Evolutionary conservation across 2,113 vertebrate species (phyloP).

Genomic region (Pituophis catenifer): DNA sequence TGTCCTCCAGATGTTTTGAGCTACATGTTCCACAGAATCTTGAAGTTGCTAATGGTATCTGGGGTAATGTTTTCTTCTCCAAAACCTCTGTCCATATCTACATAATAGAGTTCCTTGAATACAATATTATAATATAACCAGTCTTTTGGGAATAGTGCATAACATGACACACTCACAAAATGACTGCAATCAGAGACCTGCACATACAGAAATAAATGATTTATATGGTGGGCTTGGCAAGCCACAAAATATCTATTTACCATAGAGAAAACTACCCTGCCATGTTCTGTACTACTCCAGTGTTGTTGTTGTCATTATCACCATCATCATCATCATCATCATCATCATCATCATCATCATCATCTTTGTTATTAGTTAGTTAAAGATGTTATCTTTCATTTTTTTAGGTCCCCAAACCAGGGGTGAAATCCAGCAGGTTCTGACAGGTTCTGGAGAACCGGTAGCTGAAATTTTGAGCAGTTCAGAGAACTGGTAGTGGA

Average conservation of each 20-base stretch:
- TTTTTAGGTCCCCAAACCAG: neutral
- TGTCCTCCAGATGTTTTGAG: neutral
- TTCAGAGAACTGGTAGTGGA: no score
- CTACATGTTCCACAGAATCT: neutral
- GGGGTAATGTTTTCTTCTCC: neutral
- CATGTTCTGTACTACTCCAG: neutral
- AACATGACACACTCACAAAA: neutral
- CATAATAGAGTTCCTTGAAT: neutral
- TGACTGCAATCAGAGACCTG: neutral
- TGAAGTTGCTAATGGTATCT: neutral
- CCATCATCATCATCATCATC: neutral
- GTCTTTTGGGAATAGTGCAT: neutral
- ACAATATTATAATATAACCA: neutral
- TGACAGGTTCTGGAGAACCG: no score
- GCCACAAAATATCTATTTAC: neutral
- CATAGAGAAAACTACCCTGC: neutral
- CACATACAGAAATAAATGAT: neutral
- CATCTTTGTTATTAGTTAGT: neutral
- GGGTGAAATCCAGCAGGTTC: no score
- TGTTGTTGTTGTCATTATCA: no score
- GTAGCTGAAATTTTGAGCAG: no score
- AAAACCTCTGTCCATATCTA: neutral
- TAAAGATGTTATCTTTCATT: neutral
- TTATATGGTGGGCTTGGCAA: neutral
- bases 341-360: neutral